Evolutionary conservation across 2,797 vertebrate genomes (phyloP), one percentile per base, ranked within the genome.

Genomic region (Rhodeus uyekii): DNA sequence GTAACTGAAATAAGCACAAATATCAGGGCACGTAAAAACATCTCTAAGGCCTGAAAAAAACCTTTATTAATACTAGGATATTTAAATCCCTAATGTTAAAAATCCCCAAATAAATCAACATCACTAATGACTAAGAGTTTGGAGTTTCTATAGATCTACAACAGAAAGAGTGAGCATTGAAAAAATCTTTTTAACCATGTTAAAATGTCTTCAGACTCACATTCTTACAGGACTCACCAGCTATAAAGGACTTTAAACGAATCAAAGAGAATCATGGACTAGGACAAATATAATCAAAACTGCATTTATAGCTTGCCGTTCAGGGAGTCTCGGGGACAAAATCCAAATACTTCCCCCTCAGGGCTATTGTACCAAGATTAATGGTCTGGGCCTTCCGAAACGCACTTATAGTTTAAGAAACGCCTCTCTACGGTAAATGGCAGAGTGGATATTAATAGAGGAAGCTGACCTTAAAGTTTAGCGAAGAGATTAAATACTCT

Each of bases 391-490:
- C 46, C 74, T 67, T 77, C 38, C 6, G 16, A 76, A 73, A 38
- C 6, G 24, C 50, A 55, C 34, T 60, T 32, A 38, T 61, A 64
- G 68, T 82, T 68, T 65, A 83, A 83, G 74, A 84, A 55, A 71
- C 18, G 65, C 24, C 65, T 78, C 68, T 75, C 67, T 53, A 73
- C 24, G 42, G 64, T 65, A 74, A 38, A 73, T 74, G 68, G 32
- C 42, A 44, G 67, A 83, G 68, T 85, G 78, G 36, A 73, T 83
- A 77, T 81, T 83, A 87, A 87, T 79, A 72, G 74, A 78, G 22
- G 44, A 65, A 71, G 63, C 75, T 50, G 72, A 67, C 75, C 75
- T 48, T 65, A 82, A 77, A 65, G 82, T 67, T 50, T 74, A 78
- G 69, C 16, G 19, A 85, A 78, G 64, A 82, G 75, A 82, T 82